These are phyloP conservation scores for Limnephilus rhombicus DNA, from an alignment of 2,888 invertebrate species.

Conservation along the genomic window DNA sequence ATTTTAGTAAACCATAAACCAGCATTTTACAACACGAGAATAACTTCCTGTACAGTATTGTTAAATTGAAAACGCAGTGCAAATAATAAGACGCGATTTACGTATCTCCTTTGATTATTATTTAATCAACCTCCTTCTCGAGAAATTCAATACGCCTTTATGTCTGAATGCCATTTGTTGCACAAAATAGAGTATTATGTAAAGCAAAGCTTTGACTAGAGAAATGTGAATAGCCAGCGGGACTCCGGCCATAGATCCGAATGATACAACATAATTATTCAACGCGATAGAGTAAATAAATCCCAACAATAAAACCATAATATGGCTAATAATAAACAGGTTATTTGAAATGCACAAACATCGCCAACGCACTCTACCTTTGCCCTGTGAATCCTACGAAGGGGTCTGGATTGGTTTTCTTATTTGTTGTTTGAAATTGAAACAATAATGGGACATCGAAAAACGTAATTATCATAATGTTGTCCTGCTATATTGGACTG, in stretches of 20 bases:
- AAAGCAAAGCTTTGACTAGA: slow-evolving; percentile 19
- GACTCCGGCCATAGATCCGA: slow-evolving; percentile 48
- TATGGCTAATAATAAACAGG: slow-evolving; percentile 42
- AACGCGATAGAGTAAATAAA: slow-evolving; percentile 50
- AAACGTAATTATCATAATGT: neutral
- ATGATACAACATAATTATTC: slow-evolving; percentile 61
- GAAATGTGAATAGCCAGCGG: slow-evolving; percentile 43
- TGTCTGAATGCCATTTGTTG: neutral
- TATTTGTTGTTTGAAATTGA: neutral
- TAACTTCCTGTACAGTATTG: neutral
- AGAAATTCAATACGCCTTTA: slow-evolving; percentile 18
- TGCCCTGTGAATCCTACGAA: neutral
- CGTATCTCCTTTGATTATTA: neutral
- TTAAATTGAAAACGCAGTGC: neutral
- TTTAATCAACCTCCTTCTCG: neutral
- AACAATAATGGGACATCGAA: neutral
- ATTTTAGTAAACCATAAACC: neutral
- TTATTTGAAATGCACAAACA: slow-evolving; percentile 31
- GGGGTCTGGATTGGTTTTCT: neutral
- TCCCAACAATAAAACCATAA: slow-evolving; percentile 51
- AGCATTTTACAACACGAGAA: neutral
- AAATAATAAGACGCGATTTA: neutral
- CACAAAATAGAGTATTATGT: slow-evolving; percentile 10
- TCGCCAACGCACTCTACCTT: slow-evolving; percentile 41
- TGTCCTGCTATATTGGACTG: neutral